Percentiles rank a stretch among this genome's conserved stretches.
phyloP scores from a whole-genome alignment of 2,888 invertebrate genomes.

The Caenorhabditis macrosperma region DNA sequence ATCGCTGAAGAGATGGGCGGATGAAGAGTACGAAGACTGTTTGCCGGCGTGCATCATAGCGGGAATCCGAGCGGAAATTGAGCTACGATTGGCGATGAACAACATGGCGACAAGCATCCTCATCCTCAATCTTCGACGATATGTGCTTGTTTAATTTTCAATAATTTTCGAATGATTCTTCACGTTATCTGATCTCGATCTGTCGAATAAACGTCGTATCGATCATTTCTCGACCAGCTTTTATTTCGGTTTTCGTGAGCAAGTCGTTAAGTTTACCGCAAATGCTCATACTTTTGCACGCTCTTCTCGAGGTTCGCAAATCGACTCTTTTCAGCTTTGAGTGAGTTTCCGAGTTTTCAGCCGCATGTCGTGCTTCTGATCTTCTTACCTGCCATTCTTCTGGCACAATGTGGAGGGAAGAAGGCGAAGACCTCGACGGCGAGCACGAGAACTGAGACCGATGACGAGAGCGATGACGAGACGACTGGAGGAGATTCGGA shows the following conservation, averaged over 20 bases:
- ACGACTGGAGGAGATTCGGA: neutral
- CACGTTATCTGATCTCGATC: too few relatives aligned
- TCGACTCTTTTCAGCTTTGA: neutral
- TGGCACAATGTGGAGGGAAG: neutral
- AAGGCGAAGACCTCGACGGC: neutral
- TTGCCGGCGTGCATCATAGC: too few relatives aligned
- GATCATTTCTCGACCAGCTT: neutral
- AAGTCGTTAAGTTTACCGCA: neutral
- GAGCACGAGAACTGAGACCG: neutral
- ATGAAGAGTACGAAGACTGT: too few relatives aligned
- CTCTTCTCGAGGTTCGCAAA: neutral
- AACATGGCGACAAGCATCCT: too few relatives aligned
- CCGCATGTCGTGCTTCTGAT: neutral
- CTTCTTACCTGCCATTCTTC: neutral
- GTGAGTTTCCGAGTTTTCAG: too few relatives aligned
- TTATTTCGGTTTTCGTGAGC: neutral
- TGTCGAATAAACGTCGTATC: too few relatives aligned
- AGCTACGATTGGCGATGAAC: too few relatives aligned
- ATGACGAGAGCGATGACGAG: neutral
- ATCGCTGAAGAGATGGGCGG: too few relatives aligned
- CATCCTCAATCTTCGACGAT: too few relatives aligned
- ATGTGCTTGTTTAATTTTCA: too few relatives aligned
- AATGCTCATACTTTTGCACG: neutral
- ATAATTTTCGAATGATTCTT: too few relatives aligned
- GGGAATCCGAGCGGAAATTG: too few relatives aligned